Evolutionary conservation across 2,797 vertebrate species (phyloP), one percentile per base, ranked within the genome.

Genomic region (Xiphophorus birchmanni): DNA sequence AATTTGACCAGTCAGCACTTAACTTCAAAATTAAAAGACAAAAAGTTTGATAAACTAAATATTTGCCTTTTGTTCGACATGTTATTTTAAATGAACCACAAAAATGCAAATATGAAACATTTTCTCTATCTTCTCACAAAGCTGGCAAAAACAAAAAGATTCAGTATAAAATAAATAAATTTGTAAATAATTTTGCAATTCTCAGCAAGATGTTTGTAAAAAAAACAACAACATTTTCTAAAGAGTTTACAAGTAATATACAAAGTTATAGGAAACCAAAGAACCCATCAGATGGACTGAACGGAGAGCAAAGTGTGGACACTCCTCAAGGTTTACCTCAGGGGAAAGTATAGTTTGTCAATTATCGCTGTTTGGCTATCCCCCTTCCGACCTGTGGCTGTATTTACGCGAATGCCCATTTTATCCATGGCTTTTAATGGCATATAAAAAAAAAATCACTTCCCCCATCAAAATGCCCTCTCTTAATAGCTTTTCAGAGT

Each of bases 351-450:
- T 87, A 91, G 84, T 90, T 92, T 93, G 86, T 92, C 93, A 92
- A 91, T 94, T 93, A 92, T 92, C 85, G 86, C 56, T 74, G 87
- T 89, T 91, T 88, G 87, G 88, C 84, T 80, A 89, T 80, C 89
- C 90, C 89, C 86, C 90, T 85, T 89, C 88, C 89, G 86, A 93
- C 92, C 94, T 94, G 94, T 92, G 95, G 94, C 93, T 94, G 93
- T 95, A 95, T 95, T 96, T 96, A 96, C 94, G 95, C 91, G 95
- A 96, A 96, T 78, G 94, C 92, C 91, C 95, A 95, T 96, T 96
- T 96, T 94, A 95, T 96, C 95, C 94, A 91, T 91, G 92, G 91
- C 92, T 94, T 95, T 94, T 96, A 96, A 96, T 96, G 95, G 95
- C 92, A 91, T 94, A 92, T 95, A 90, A 94, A 93, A 84, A 93